A percentile compares a stretch with the other conserved stretches of the same genome.
These are phyloP conservation scores for Theristicus caerulescens DNA, from an alignment of 2,113 vertebrate species.

Conservation along the genomic window DNA sequence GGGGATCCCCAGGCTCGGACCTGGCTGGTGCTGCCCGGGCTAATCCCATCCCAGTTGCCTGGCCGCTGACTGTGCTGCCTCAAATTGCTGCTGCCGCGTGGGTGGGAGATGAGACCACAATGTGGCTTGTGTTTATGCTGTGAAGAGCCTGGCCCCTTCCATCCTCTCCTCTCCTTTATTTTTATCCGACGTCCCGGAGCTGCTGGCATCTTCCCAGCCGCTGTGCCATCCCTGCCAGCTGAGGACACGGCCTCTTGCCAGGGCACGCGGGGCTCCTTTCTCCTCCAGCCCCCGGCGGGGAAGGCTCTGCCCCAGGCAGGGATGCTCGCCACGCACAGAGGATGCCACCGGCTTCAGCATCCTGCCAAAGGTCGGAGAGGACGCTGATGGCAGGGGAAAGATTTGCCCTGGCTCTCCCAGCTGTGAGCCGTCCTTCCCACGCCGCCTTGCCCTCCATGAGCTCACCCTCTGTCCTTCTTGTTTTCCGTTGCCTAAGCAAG, in stretches of 20 bases:
- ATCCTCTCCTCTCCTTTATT: not conserved
- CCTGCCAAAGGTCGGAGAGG: not conserved
- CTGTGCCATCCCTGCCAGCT: not conserved
- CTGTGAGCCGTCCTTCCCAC: not conserved
- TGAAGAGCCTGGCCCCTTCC: not conserved
- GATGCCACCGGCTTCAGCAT: not conserved
- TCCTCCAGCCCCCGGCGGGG: not conserved
- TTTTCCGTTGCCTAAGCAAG: not conserved
- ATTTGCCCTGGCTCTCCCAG: not conserved
- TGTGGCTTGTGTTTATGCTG: not conserved
- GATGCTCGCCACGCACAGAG: accelerated
- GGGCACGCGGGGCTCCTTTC: not conserved
- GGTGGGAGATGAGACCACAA: not conserved
- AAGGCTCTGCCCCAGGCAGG: not conserved
- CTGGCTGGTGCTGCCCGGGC: accelerated
- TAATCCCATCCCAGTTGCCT: not conserved
- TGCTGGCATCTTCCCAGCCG: not conserved
- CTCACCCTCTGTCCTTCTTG: accelerated
- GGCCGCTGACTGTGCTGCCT: not conserved
- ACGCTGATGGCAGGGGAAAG: not conserved
- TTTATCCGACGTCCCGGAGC: not conserved
- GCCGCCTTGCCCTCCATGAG: accelerated
- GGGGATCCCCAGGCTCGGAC: not conserved
- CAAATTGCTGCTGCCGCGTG: not conserved
- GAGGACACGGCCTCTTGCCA: not conserved